These are phyloP conservation scores for Acanthurus leucopareius DNA, from an alignment of 2,797 vertebrate genomes.

Conservation along the genomic window DNA sequence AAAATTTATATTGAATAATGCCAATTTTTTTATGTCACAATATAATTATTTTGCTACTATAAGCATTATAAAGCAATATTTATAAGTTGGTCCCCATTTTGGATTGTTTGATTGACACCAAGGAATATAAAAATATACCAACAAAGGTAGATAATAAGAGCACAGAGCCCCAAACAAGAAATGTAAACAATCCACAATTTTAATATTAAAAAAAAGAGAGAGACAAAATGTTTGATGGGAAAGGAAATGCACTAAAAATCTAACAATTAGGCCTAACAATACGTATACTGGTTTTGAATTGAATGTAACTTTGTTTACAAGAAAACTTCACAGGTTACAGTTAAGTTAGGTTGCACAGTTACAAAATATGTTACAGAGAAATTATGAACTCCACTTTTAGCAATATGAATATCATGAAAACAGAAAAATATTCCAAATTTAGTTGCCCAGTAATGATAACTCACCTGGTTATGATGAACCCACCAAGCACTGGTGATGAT, in stretches of 20 bases:
- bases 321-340: no score
- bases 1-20: background rate
- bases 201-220: background rate
- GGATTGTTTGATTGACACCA: background rate
- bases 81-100: background rate
- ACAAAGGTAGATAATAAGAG: no score
- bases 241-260: background rate
- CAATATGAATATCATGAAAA: no score
- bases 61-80: background rate
- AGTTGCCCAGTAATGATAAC: conserved; percentile 9
- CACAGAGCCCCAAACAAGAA: background rate
- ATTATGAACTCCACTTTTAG: no score
- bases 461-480: conserved; percentile 97
- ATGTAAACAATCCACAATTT: background rate
- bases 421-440: background rate
- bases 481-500: conserved; percentile 99
- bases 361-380: no score
- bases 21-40: background rate
- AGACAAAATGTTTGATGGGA: background rate
- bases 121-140: background rate
- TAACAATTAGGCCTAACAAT: background rate
- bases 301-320: no score
- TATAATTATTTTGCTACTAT: background rate
- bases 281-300: no score
- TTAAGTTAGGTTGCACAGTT: no score